Conservation (phyloP, 2,888 invertebrate species). For the Mimachlamys varia region DNA sequence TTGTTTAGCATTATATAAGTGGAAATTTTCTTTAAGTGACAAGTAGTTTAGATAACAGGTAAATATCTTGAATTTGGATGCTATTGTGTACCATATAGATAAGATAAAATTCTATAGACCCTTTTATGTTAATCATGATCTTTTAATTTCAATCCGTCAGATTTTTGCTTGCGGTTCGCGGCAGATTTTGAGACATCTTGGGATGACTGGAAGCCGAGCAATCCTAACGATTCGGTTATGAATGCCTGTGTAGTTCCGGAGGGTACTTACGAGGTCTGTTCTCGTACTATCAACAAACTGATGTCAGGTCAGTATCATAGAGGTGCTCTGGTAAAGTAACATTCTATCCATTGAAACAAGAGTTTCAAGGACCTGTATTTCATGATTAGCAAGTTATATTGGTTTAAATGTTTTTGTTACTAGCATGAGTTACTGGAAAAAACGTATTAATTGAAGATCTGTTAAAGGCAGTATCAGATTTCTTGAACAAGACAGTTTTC, state of each 20-base stretch:
- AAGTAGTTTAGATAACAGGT: too few species aligned
- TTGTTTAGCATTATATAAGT: too few species aligned
- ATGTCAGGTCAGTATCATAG: constrained; percentile 84
- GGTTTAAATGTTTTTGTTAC: too few species aligned
- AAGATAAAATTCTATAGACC: not conserved
- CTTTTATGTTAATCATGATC: not conserved
- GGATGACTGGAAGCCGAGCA: constrained; percentile 98
- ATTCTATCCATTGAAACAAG: too few species aligned
- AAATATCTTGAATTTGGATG: too few species aligned
- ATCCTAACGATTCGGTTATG: constrained; percentile 75
- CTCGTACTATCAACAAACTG: constrained; percentile 93
- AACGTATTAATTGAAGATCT: too few species aligned
- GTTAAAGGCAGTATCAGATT: too few species aligned
- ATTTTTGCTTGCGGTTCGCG: constrained; percentile 92
- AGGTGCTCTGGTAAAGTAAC: not conserved
- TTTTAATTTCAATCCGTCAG: constrained; percentile 78
- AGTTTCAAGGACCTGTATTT: too few species aligned
- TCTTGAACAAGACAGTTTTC: too few species aligned
- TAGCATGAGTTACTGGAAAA: too few species aligned
- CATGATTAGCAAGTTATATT: too few species aligned
- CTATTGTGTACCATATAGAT: not conserved
- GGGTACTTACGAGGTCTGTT: constrained; percentile 98
- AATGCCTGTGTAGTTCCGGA: constrained; percentile 96
- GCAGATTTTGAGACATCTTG: constrained; percentile 98
- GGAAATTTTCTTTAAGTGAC: too few species aligned